Percentiles rank a stretch among this genome's conserved stretches.
Evolutionary conservation across 2,888 invertebrate species (phyloP).

Genomic region (Tyria jacobaeae): DNA sequence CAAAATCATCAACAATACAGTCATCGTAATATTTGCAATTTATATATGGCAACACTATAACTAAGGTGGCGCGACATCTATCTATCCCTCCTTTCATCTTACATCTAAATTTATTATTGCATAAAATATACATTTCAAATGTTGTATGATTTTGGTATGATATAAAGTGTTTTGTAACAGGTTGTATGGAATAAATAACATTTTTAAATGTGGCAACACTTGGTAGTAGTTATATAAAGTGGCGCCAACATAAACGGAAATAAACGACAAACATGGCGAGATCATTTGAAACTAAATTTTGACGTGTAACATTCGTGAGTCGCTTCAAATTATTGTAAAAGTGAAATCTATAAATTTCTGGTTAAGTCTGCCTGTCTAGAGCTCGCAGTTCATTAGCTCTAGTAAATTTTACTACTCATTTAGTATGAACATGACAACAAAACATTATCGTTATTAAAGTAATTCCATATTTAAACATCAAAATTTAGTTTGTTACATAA

Average conservation of each 20-base stretch:
- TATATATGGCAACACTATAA: slow-evolving; percentile 24
- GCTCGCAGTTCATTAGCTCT: no score
- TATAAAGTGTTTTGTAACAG: slow-evolving; percentile 38
- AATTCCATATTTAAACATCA: slow-evolving; percentile 1
- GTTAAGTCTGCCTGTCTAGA: no score
- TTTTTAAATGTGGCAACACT: slow-evolving; percentile 41
- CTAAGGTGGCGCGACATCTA: no score
- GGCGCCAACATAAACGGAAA: slow-evolving; percentile 35
- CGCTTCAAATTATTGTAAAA: neutral
- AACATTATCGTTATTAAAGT: neutral
- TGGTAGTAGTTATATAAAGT: slow-evolving; percentile 49
- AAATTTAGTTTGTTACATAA: slow-evolving; percentile 22
- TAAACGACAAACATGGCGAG: slow-evolving; percentile 36
- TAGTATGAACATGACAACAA: neutral
- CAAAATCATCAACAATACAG: slow-evolving; percentile 43
- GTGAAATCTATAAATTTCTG: slow-evolving; percentile 15
- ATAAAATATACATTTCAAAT: slow-evolving; percentile 42
- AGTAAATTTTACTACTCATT: no score
- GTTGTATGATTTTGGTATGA: slow-evolving; percentile 37
- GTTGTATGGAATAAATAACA: neutral
- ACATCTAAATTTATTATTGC: slow-evolving; percentile 51
- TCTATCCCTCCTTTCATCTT: slow-evolving; percentile 28
- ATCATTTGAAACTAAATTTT: slow-evolving; percentile 42
- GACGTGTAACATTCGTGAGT: neutral
- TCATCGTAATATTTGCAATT: slow-evolving; percentile 15